phyloP scores from a whole-genome alignment of 2,797 vertebrate genomes.

The Pseudotriccus pelzelni region DNA sequence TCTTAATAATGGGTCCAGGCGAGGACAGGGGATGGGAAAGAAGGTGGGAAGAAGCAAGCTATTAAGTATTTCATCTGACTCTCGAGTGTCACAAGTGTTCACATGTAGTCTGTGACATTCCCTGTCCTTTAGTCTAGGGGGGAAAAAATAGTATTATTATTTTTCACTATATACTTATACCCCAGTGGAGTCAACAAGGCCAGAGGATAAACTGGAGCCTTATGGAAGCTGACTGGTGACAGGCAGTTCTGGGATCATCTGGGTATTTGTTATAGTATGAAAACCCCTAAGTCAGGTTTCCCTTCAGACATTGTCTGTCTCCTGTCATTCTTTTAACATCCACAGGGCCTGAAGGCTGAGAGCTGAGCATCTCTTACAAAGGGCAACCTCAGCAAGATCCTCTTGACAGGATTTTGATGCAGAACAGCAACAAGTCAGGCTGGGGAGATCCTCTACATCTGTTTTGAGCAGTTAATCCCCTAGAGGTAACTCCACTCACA shows the following conservation, averaged over 20 bases:
- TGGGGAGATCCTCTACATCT: constrained; percentile 26
- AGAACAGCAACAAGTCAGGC: neutral
- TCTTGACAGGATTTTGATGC: constrained; percentile 31
- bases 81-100: neutral
- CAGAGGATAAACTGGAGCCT: neutral
- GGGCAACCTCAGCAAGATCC: neutral
- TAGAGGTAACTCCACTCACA: constrained; percentile 44
- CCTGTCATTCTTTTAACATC: neutral
- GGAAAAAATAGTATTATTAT: neutral
- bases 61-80: neutral
- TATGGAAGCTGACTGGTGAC: neutral
- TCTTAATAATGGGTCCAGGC: neutral
- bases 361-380: neutral
- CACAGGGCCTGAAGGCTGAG: neutral
- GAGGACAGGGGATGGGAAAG: neutral
- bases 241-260: neutral
- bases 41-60: neutral
- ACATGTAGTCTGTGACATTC: neutral
- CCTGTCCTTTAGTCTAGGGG: neutral
- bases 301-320: neutral
- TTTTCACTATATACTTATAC: neutral
- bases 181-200: neutral
- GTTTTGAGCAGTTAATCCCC: constrained; percentile 30
- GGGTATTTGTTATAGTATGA: neutral
- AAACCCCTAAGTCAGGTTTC: neutral